Evolutionary conservation across 2,888 invertebrate genomes (phyloP).

Genomic region (Malacosoma neustria): DNA sequence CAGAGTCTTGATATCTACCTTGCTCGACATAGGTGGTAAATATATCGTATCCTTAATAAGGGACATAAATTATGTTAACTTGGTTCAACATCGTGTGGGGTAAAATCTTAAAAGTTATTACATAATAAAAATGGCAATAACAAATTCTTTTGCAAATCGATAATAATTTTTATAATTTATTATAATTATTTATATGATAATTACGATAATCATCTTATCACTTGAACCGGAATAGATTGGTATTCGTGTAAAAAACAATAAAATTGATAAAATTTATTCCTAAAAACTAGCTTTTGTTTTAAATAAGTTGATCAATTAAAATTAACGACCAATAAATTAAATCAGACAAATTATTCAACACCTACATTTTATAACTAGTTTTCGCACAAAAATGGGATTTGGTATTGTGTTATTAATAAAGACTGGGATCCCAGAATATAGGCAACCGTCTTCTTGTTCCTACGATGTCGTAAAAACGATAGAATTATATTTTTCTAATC

Average conservation of each 20-base stretch:
- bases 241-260: constrained; percentile 53
- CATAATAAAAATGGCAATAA: background rate
- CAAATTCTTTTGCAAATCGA: background rate
- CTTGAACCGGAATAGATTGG: constrained; percentile 21
- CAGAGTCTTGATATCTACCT: background rate
- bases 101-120: background rate
- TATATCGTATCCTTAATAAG: background rate
- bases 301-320: constrained; percentile 52
- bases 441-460: no score
- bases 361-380: background rate
- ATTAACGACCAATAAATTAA: constrained; percentile 57
- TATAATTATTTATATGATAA: background rate
- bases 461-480: no score
- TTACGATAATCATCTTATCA: background rate
- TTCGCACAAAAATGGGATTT: no score
- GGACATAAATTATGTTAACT: background rate
- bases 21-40: background rate
- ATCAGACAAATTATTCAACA: constrained; percentile 44
- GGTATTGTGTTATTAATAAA: no score
- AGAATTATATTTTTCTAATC: no score
- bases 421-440: no score
- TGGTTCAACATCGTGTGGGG: background rate
- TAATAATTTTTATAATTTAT: background rate
- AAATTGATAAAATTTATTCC: constrained; percentile 53
- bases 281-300: constrained; percentile 50